phyloP scores from a whole-genome alignment of 1,140 invertebrate genomes.

The Anastrepha obliqua region DNA sequence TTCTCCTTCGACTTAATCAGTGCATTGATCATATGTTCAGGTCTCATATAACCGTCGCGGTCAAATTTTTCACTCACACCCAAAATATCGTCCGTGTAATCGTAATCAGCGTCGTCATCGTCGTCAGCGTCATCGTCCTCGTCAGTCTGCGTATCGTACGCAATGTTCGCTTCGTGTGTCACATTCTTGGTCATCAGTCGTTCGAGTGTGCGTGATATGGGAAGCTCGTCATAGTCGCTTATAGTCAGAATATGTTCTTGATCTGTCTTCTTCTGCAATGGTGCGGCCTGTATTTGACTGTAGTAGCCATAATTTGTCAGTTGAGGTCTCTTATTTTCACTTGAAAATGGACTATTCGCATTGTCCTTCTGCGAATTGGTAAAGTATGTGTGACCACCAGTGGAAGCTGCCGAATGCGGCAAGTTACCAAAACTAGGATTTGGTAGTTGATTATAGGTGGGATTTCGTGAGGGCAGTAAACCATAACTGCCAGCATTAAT shows the following conservation, averaged over 20 bases:
- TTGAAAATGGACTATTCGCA: conserved; percentile 56
- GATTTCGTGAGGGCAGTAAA: conserved; percentile 51
- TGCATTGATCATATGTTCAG: conserved; percentile 61
- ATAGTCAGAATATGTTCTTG: neutral
- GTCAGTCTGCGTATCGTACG: conserved; percentile 38
- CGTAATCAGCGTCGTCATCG: conserved; percentile 62
- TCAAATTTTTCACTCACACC: conserved; percentile 59
- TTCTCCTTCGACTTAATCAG: conserved; percentile 31
- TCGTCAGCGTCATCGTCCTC: conserved; percentile 47
- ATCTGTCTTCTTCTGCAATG: conserved; percentile 56
- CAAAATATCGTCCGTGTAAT: conserved; percentile 21
- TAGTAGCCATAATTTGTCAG: conserved; percentile 62
- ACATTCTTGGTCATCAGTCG: conserved; percentile 58
- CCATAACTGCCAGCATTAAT: conserved; percentile 60
- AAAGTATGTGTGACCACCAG: neutral
- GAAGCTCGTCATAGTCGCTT: conserved; percentile 20
- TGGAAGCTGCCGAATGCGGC: neutral
- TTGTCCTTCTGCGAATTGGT: neutral
- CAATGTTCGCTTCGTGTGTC: neutral
- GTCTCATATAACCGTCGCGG: conserved; percentile 64
- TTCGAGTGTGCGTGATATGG: conserved; percentile 52
- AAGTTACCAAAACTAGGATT: neutral
- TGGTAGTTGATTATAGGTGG: conserved; percentile 55
- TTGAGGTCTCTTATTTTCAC: conserved; percentile 23
- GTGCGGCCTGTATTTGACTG: conserved; percentile 58